Conservation (phyloP, 2,113 vertebrate genomes). For the Hipposideros armiger region DNA sequence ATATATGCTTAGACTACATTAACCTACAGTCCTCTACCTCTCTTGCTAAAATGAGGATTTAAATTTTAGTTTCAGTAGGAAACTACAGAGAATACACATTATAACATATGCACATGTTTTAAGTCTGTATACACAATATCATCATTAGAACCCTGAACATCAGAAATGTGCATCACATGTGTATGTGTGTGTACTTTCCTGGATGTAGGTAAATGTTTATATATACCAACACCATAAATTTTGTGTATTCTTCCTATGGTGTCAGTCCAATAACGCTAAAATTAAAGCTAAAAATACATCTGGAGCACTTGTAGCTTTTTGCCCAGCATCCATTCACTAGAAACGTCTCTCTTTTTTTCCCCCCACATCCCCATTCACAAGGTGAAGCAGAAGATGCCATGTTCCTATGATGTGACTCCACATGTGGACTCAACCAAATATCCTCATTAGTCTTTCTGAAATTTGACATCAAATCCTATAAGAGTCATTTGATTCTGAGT, state of each 20-base stretch:
- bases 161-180: background rate
- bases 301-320: background rate
- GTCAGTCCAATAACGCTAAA: background rate
- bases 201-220: background rate
- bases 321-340: background rate
- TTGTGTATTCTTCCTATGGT: background rate
- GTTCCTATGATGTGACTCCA: background rate
- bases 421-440: background rate
- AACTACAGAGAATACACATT: background rate
- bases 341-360: background rate
- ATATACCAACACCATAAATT: background rate
- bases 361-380: background rate
- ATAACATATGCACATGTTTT: background rate
- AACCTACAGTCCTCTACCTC: background rate
- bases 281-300: background rate
- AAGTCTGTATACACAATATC: background rate
- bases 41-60: slow-evolving; percentile 12
- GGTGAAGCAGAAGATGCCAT: background rate
- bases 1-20: background rate
- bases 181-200: background rate
- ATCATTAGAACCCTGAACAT: background rate
- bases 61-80: slow-evolving; percentile 26
- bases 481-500: background rate
- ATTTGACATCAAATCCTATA: background rate
- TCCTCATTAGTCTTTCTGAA: slow-evolving; percentile 17